Conservation (phyloP, 2,113 vertebrate genomes). For the Rhynchopsitta pachyrhyncha region DNA sequence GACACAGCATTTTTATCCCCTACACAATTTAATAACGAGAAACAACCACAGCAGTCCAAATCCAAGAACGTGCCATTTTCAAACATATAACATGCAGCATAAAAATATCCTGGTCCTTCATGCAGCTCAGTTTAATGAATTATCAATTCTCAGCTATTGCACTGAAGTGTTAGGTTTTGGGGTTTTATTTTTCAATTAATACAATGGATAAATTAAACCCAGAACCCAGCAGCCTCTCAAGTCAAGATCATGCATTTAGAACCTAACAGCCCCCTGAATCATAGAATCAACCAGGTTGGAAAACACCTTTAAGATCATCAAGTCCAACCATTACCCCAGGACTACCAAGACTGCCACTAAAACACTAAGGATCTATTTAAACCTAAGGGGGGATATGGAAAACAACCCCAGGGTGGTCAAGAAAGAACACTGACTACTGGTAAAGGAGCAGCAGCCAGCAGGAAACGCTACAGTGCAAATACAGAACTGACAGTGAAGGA, state of each 20-base stretch:
- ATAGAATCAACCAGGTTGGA: neutral
- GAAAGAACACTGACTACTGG: neutral
- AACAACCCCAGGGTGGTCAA: neutral
- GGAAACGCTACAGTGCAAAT: neutral
- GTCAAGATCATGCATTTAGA: neutral
- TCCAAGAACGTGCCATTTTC: neutral
- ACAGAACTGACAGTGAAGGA: neutral
- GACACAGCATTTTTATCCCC: neutral
- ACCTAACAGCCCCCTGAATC: neutral
- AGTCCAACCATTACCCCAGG: neutral
- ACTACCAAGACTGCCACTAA: neutral
- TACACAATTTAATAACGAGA: neutral
- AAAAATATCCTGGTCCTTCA: neutral
- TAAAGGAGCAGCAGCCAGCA: neutral
- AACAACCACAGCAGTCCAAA: neutral
- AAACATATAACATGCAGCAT: fast-evolving
- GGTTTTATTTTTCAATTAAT: neutral
- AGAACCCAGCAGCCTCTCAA: neutral
- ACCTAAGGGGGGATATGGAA: neutral
- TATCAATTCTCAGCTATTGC: fast-evolving
- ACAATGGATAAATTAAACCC: neutral
- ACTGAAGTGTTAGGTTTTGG: neutral
- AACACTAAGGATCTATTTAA: neutral
- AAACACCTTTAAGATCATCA: neutral
- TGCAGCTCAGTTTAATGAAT: neutral